Conservation (phyloP, 2,888 invertebrate species). For the Machimus rusticus region DNA sequence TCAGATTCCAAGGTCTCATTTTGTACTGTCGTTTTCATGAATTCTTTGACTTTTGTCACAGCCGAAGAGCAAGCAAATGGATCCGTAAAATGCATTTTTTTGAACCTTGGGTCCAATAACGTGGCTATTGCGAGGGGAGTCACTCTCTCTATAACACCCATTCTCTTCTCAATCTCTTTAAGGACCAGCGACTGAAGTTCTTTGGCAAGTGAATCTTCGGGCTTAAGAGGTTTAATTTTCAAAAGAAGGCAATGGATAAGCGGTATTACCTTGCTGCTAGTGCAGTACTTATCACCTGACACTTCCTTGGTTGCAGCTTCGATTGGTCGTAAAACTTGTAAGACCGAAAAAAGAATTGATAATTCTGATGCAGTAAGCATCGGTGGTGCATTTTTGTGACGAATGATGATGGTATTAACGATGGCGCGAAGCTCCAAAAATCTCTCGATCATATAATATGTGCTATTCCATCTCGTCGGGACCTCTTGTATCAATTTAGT, state of each 20-base stretch:
- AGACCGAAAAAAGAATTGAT: not conserved
- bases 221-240: not conserved
- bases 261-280: not conserved
- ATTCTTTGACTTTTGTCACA: too few species aligned
- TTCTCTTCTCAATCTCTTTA: too few species aligned
- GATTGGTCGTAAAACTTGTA: not conserved
- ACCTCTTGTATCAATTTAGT: conserved; percentile 47
- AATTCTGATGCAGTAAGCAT: not conserved
- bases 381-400: not conserved
- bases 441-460: conserved; percentile 48
- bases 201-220: too few species aligned
- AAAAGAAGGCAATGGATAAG: not conserved
- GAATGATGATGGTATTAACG: not conserved
- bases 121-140: too few species aligned
- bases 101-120: too few species aligned
- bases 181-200: too few species aligned
- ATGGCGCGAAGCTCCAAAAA: conserved; percentile 43
- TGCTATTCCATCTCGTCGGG: conserved; percentile 50
- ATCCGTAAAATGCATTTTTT: too few species aligned
- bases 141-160: too few species aligned
- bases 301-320: not conserved
- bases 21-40: not conserved
- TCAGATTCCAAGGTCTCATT: not conserved
- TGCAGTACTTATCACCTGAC: not conserved
- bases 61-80: too few species aligned